Evolutionary conservation across 2,888 invertebrate genomes (phyloP).

Genomic region (Diplolepis rosae): DNA sequence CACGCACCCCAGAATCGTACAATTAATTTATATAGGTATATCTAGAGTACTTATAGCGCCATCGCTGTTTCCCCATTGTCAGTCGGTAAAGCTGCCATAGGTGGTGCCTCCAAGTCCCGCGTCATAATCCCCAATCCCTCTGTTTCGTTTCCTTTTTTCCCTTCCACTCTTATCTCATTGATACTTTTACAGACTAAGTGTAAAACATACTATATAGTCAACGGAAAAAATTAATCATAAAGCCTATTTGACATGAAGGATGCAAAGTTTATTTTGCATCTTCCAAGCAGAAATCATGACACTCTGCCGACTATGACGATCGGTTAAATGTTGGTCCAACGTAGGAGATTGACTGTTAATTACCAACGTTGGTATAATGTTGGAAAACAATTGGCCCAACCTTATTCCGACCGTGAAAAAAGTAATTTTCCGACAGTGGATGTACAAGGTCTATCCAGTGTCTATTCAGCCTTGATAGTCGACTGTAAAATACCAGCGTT

Average conservation of each 20-base stretch:
- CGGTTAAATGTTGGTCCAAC: no score
- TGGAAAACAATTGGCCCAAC: no score
- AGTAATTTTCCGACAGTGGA: no score
- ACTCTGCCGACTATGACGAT: no score
- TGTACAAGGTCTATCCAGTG: no score
- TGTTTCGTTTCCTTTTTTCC: constrained; percentile 40
- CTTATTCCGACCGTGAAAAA: no score
- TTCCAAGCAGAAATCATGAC: no score
- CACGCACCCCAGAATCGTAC: constrained; percentile 62
- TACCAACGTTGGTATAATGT: no score
- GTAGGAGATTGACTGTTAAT: no score
- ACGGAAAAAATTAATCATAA: constrained; percentile 40
- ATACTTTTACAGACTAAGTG: constrained; percentile 34
- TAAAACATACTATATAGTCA: constrained; percentile 36
- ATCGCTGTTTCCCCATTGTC: constrained; percentile 46
- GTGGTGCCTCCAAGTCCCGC: constrained; percentile 39
- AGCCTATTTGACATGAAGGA: neutral
- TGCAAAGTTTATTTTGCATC: no score
- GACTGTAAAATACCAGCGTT: no score
- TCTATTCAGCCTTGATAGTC: no score
- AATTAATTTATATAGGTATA: constrained; percentile 71
- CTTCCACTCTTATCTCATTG: constrained; percentile 40
- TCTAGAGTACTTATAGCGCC: constrained; percentile 61
- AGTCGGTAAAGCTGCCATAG: constrained; percentile 38
- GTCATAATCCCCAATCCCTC: constrained; percentile 55